Conservation (phyloP, 2,113 vertebrate genomes). For the Neomonachus schauinslandi region DNA sequence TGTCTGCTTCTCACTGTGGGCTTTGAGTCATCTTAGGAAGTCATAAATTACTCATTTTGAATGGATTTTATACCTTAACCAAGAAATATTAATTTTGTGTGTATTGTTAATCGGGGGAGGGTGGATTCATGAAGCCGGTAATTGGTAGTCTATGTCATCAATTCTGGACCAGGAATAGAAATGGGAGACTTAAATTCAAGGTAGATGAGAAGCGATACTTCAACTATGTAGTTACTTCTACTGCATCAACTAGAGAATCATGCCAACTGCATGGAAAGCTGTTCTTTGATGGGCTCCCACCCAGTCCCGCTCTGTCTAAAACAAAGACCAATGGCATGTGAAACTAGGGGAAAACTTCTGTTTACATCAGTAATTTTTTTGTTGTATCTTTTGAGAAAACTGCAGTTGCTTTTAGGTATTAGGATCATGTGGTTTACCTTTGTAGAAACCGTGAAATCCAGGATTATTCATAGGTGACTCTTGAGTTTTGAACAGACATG, state of each 20-base stretch:
- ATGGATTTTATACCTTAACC: background rate
- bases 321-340: background rate
- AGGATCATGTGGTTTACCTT: background rate
- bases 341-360: background rate
- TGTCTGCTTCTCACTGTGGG: background rate
- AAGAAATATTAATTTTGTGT: background rate
- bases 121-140: background rate
- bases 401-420: background rate
- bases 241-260: background rate
- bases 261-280: background rate
- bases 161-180: slow-evolving; percentile 7
- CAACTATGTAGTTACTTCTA: background rate
- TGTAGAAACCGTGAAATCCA: background rate
- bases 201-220: background rate
- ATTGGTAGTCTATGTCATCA: background rate
- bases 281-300: background rate
- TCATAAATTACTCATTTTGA: background rate
- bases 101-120: background rate
- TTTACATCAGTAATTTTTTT: background rate
- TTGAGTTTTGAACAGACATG: background rate
- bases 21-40: background rate
- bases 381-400: slow-evolving; percentile 6
- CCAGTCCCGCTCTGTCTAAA: background rate
- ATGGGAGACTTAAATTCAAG: background rate
- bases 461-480: background rate